Evolutionary conservation across 2,797 vertebrate species (phyloP).

Genomic region (Anguilla anguilla): DNA sequence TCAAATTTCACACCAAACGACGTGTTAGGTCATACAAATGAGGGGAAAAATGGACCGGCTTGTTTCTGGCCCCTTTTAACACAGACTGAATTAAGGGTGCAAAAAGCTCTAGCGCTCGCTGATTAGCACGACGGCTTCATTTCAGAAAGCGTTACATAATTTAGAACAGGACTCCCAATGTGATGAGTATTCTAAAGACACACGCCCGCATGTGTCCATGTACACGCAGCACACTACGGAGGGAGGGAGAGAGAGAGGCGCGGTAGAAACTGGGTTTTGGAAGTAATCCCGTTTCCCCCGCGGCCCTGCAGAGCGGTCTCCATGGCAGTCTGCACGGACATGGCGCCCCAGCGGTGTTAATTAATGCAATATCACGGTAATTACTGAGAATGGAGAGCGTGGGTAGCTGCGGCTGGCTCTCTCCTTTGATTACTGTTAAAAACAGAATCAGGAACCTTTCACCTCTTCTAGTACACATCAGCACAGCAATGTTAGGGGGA

Average conservation of each 20-base stretch:
- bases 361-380: constrained; percentile 7
- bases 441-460: constrained; percentile 2
- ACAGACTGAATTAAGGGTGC: not conserved
- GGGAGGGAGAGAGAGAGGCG: not conserved
- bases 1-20: not conserved
- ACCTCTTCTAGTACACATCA: not conserved
- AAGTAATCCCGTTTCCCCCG: not conserved
- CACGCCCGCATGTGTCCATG: constrained; percentile 28
- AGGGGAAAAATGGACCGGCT: not conserved
- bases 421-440: constrained; percentile 15
- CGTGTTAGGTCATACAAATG: not conserved
- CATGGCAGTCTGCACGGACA: not conserved
- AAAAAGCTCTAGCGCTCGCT: not conserved
- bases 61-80: not conserved
- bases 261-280: not conserved
- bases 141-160: constrained; percentile 45
- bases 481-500: not conserved
- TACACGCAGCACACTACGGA: not conserved
- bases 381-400: not conserved
- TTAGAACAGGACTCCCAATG: constrained; percentile 24
- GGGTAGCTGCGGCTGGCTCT: not conserved
- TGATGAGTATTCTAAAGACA: constrained; percentile 1
- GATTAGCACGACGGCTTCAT: not conserved
- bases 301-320: not conserved
- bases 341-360: not conserved